These are phyloP conservation scores for Aphelinus atriplicis DNA, from an alignment of 1,140 invertebrate species.

Conservation along the genomic window DNA sequence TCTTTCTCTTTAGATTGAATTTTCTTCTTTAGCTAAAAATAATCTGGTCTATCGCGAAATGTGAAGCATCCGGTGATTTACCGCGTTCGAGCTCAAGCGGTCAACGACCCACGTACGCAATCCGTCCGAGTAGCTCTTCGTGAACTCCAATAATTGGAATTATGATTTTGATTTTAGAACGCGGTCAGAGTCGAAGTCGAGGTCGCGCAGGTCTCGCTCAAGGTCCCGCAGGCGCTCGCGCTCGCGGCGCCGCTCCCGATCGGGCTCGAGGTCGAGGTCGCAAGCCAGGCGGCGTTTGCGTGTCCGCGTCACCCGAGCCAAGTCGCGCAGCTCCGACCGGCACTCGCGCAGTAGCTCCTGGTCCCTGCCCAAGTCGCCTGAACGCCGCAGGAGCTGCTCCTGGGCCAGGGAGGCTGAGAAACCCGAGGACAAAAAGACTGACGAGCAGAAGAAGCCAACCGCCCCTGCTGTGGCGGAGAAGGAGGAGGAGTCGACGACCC, in stretches of 20 bases:
- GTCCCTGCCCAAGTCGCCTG: conserved; percentile 59
- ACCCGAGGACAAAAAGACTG: conserved; percentile 15
- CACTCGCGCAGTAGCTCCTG: conserved; percentile 59
- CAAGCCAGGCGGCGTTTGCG: conserved; percentile 38
- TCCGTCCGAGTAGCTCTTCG: too few species aligned
- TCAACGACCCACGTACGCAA: too few species aligned
- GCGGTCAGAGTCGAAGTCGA: conserved; percentile 47
- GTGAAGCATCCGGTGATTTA: too few species aligned
- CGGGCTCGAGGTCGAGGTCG: conserved; percentile 37
- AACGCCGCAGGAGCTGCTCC: conserved; percentile 55
- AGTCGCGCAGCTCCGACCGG: conserved; percentile 46
- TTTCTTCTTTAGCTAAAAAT: too few species aligned
- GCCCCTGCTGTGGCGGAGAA: too few species aligned
- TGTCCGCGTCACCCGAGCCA: conserved; percentile 53
- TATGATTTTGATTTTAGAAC: conserved; percentile 26
- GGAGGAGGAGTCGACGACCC: conserved; percentile 1
- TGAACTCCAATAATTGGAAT: too few species aligned
- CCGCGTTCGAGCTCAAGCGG: too few species aligned
- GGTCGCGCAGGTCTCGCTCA: conserved; percentile 44
- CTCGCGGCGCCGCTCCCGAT: conserved; percentile 41
- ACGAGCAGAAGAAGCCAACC: conserved; percentile 29
- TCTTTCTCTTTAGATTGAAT: too few species aligned
- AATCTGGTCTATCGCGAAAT: too few species aligned
- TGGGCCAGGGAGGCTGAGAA: conserved; percentile 54
- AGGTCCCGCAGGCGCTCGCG: conserved; percentile 43